Base-by-base conservation (phyloP, 1,140 invertebrate genomes). In the Bombus confusus region DNA sequence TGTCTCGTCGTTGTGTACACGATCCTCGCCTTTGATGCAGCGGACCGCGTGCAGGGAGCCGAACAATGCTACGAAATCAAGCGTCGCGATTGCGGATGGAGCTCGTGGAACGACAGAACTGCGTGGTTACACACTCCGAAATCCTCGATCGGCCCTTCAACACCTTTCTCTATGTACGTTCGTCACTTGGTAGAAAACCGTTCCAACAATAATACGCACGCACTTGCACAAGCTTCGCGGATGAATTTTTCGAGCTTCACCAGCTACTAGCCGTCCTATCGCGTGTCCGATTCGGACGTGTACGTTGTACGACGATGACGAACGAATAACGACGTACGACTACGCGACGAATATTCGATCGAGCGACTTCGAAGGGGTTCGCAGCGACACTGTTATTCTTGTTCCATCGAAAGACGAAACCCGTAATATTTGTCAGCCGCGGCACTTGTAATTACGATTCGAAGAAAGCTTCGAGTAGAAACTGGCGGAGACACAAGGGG, bases 1-100 rank as follows among this genome's bases (percentile, higher is more conserved):
- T 41, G 80, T 75, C 62, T 62, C 37, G 6, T 13, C 25, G 10
- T 15, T 57, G 83, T 64, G 66, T 22, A 78, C 73, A 74, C 82
- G 43, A 43, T 72, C 72, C 85, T 81, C 73, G 87, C 52, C 69
- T 82, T 86, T 86, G 83, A 88, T 82, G 71, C 77, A 88, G 74
- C 37, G 62, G 64, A 57, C 69, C 74, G 72, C 66, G 82, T 80
- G 31, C 69, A 34, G 52, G 52, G 10, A 10, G 13, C 37, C 13
- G 75, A 69, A 89, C 79, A 89, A 88, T 88, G 75, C 41, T 64
- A 41, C 87, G 71, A 76, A 88, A 82, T 81, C 39, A 78, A 81
- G 83, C 74, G 74, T n/a, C 52, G 12, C 22, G 77, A 76, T 28
- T 57, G 59, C 28, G 66, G 62, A 47, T 41, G 64, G 22, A 66